phyloP scores from a whole-genome alignment of 2,797 vertebrate species.

The Thunnus albacares region DNA sequence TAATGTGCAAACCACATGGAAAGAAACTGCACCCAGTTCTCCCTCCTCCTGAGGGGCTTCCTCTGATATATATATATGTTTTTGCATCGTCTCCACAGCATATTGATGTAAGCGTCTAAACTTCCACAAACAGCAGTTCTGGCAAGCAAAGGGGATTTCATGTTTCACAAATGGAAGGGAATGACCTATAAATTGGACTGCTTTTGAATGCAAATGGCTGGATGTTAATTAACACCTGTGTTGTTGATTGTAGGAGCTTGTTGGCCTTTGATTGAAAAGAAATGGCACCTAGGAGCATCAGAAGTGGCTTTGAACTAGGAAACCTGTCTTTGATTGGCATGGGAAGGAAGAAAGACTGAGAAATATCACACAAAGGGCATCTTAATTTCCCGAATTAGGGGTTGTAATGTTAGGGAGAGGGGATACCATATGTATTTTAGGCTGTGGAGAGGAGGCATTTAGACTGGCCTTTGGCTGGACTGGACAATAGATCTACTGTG shows the following conservation, averaged over 20 bases:
- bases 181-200: conserved; percentile 79
- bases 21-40: background rate
- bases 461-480: conserved; percentile 65
- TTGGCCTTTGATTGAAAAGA: conserved; percentile 86
- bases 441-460: conserved; percentile 34
- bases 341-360: conserved; percentile 86
- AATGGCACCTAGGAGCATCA: conserved; percentile 82
- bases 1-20: conserved; percentile 29
- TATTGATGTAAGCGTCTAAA: background rate
- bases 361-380: conserved; percentile 82
- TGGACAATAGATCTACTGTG: conserved; percentile 53
- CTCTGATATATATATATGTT: background rate
- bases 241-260: conserved; percentile 86
- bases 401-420: conserved; percentile 69
- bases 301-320: conserved; percentile 82
- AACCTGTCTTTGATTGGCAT: conserved; percentile 81
- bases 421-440: conserved; percentile 54
- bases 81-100: background rate
- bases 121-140: conserved; percentile 37
- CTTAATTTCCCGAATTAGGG: conserved; percentile 83
- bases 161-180: conserved; percentile 81
- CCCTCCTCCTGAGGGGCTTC: background rate
- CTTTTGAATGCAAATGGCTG: conserved; percentile 83
- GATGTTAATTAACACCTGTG: conserved; percentile 89
- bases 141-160: conserved; percentile 38